These are phyloP conservation scores for Scelioninae gen. 2 DNA, from an alignment of 2,888 invertebrate genomes.

Conservation along the genomic window DNA sequence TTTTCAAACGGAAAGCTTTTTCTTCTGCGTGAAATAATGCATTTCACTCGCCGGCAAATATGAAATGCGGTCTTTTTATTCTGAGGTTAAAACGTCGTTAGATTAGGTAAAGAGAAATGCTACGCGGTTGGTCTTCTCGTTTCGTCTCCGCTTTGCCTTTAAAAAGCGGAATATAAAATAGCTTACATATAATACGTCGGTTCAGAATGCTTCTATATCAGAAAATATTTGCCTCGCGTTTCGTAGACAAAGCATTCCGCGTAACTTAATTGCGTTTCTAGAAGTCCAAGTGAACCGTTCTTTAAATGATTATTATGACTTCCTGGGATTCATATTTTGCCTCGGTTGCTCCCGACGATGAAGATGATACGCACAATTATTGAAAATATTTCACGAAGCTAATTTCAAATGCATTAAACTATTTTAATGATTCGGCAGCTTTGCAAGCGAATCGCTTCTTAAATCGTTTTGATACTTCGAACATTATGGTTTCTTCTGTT, in stretches of 20 bases:
- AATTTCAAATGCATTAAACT: constrained; percentile 35
- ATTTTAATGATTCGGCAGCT: constrained; percentile 25
- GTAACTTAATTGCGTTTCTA: constrained; percentile 47
- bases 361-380: constrained; percentile 31
- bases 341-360: constrained; percentile 32
- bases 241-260: constrained; percentile 31
- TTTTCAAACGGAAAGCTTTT: too few species aligned
- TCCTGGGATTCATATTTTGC: constrained; percentile 50
- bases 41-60: too few species aligned
- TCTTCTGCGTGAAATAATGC: too few species aligned
- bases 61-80: too few species aligned
- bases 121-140: background rate
- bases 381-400: constrained; percentile 41
- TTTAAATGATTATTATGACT: constrained; percentile 47
- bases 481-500: constrained; percentile 16
- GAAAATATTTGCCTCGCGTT: constrained; percentile 25
- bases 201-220: constrained; percentile 15
- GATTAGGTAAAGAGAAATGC: background rate
- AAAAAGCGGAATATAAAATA: background rate
- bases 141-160: background rate
- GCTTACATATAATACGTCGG: constrained; percentile 16
- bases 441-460: constrained; percentile 19
- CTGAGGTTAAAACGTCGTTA: background rate
- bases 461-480: constrained; percentile 9
- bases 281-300: constrained; percentile 31